Conservation (phyloP, 2,888 invertebrate species). For the Eristalinus sepulchralis region DNA sequence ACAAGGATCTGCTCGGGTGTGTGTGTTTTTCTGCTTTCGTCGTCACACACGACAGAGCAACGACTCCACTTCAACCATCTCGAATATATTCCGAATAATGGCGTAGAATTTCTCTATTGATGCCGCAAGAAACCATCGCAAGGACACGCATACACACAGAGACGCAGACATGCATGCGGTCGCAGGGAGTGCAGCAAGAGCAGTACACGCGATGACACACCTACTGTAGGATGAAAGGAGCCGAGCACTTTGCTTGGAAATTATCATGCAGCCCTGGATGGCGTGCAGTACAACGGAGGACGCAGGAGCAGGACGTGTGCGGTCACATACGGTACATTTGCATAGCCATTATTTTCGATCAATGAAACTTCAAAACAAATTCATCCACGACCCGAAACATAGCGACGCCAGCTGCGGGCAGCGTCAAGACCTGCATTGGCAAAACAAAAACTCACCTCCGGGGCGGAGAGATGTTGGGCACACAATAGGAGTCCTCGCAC, state of each 20-base stretch:
- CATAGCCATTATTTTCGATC: slow-evolving; percentile 53
- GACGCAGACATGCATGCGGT: background rate
- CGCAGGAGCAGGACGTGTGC: background rate
- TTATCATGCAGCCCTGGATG: slow-evolving; percentile 51
- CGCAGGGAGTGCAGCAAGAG: slow-evolving; percentile 1
- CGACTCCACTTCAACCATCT: slow-evolving; percentile 16
- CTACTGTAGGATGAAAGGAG: slow-evolving; percentile 27
- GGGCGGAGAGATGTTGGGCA: background rate
- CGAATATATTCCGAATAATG: slow-evolving; percentile 46
- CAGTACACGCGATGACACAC: slow-evolving; percentile 18
- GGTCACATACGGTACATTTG: slow-evolving; percentile 44
- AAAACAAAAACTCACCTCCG: slow-evolving; percentile 13
- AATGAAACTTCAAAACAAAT: slow-evolving; percentile 52
- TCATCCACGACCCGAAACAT: background rate
- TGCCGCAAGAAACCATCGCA: slow-evolving; percentile 43
- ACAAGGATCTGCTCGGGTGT: slow-evolving; percentile 46
- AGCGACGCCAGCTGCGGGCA: background rate
- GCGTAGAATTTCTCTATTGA: slow-evolving; percentile 55
- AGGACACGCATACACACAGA: slow-evolving; percentile 40
- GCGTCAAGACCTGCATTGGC: slow-evolving; percentile 19
- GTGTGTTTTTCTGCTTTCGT: slow-evolving; percentile 36
- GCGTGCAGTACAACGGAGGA: slow-evolving; percentile 27
- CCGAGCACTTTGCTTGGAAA: slow-evolving; percentile 36
- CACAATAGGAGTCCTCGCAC: slow-evolving; percentile 34
- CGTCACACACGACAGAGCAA: slow-evolving; percentile 5